A percentile compares a stretch with the other conserved stretches of the same genome.
Conservation (phyloP, 2,888 invertebrate species). For the Charanyca ferruginea region DNA sequence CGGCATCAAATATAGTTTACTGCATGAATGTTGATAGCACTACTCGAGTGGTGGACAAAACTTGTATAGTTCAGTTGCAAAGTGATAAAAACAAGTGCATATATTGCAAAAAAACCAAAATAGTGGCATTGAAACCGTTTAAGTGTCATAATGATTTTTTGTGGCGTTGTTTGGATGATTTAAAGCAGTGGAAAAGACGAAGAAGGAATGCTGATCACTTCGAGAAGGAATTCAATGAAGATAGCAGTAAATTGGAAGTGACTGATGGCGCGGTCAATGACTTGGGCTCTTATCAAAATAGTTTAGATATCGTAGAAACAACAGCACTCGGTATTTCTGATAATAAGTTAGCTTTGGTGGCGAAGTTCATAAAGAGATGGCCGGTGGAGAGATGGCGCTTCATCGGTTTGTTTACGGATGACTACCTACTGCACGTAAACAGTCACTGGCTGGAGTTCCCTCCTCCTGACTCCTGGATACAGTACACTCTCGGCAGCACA, state of each 20-base stretch:
- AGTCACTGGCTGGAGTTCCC: slow-evolving; percentile 93
- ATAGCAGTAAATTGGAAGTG: slow-evolving; percentile 42
- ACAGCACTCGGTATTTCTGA: slow-evolving; percentile 42
- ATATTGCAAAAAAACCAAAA: slow-evolving; percentile 51
- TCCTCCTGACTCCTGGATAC: slow-evolving; percentile 91
- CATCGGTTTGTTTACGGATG: slow-evolving; percentile 90
- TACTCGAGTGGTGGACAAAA: slow-evolving; percentile 60
- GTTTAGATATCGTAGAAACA: slow-evolving; percentile 33
- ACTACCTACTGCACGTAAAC: slow-evolving; percentile 91
- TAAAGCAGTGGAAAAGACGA: slow-evolving; percentile 85
- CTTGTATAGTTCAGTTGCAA: slow-evolving; percentile 61
- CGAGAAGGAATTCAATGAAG: slow-evolving; percentile 46
- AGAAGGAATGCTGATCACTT: slow-evolving; percentile 73
- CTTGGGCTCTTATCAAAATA: slow-evolving; percentile 46
- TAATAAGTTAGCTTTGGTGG: slow-evolving; percentile 64
- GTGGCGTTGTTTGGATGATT: slow-evolving; percentile 75
- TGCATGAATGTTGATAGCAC: slow-evolving; percentile 72
- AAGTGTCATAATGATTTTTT: slow-evolving; percentile 77
- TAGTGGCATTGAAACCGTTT: slow-evolving; percentile 66
- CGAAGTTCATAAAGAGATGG: slow-evolving; percentile 81
- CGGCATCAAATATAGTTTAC: slow-evolving; percentile 73
- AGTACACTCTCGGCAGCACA: slow-evolving; percentile 91
- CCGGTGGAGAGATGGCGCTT: slow-evolving; percentile 88
- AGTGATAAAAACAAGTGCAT: slow-evolving; percentile 65
- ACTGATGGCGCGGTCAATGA: slow-evolving; percentile 54